Evolutionary conservation across 1,140 invertebrate genomes (phyloP), one percentile per base, ranked within the genome.

Genomic region (Penaeus japonicus): DNA sequence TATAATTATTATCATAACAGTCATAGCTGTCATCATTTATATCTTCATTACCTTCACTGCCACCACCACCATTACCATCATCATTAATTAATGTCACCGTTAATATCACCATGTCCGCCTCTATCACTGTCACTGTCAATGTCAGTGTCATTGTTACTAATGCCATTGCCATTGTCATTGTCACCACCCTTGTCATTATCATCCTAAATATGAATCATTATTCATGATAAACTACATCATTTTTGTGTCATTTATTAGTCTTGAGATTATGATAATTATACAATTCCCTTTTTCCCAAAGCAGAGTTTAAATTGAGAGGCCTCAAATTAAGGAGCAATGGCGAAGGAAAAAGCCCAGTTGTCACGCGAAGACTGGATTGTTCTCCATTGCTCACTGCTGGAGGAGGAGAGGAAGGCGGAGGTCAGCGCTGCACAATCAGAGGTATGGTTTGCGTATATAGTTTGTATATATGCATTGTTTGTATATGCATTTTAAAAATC

Each of bases 341-440:
- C 73, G 27, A 39, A 32, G 10, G 27, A n/a, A 4, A 80, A 30
- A 65, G 20, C 55, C 53, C 35, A 39, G 2, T 7, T 88, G 81
- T 55, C 65, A 1, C 70, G 80, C 55, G 70, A 88, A 59, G 87
- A 88, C 7, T 88, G 80, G 80, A 32, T 88, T 22, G 24, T 12
- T 1, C 70, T 88, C 27, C 87, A 88, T 55, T n/a, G 15, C n/a
- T 55, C 80, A 32, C 70, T 88, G 59, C 32, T 88, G 80, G 87
- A 88, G 70, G 62, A 88, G 47, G 87, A 88, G 55, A 75, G 87
- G 32, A 83, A 88, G 54, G 73, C 87, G 10, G 87, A 88, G 59
- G 80, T 88, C 10, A 22, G 27, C 55, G 54, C 79, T 20, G 87
- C 87, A 27, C 80, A 84, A 59, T 59, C 80, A n/a, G 59, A 88